Evolutionary conservation across 2,797 vertebrate species (phyloP).

Genomic region (Alauda arvensis): DNA sequence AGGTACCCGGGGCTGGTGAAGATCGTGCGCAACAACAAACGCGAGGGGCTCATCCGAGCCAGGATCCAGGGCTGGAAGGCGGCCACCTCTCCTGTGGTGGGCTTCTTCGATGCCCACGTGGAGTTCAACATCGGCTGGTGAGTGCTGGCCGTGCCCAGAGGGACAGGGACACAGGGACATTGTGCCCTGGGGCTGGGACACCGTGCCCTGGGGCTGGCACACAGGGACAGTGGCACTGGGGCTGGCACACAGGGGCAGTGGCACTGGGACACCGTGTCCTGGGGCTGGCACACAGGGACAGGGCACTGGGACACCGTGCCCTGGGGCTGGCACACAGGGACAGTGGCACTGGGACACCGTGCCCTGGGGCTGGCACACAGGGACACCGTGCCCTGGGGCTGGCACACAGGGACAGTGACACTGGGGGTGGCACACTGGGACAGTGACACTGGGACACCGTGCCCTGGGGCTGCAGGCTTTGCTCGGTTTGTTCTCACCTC

Average conservation of each 20-base stretch:
- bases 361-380: neutral
- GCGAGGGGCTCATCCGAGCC: constrained; percentile 94
- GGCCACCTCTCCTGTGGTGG: constrained; percentile 87
- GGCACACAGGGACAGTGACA: neutral
- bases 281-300: neutral
- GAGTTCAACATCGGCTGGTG: constrained; percentile 85
- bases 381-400: neutral
- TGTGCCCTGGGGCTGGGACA: no score
- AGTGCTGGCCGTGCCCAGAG: neutral
- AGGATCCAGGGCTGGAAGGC: constrained; percentile 95
- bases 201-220: no score
- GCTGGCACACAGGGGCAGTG: neutral
- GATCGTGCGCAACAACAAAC: constrained; percentile 89
- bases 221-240: neutral
- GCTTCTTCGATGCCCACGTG: constrained; percentile 97
- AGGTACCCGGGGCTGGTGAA: constrained; percentile 94
- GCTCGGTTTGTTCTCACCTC: neutral
- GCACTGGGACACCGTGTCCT: no score
- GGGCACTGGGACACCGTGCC: neutral
- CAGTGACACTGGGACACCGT: neutral
- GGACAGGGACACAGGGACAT: no score
- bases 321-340: neutral
- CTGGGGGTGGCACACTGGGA: neutral
- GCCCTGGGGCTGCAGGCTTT: neutral
- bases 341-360: neutral